Evolutionary conservation across 2,113 vertebrate genomes (phyloP), one percentile per base, ranked within the genome.

Genomic region (Toxostoma redivivum): DNA sequence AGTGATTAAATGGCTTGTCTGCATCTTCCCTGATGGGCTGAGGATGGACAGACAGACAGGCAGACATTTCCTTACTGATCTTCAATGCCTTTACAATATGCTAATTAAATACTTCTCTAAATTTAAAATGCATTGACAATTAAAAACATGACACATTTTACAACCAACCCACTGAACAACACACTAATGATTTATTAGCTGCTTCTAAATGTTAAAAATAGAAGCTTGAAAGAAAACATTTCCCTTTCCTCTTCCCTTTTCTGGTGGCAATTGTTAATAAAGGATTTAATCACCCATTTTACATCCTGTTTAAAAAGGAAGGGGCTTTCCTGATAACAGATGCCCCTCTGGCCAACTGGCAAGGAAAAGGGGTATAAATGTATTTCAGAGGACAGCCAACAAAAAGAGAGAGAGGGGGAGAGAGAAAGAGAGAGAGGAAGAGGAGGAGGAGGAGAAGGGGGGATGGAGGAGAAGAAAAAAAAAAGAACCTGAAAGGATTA

Each of bases 401-500:
- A 97, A 90, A 94, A 90, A 58, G 35, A 81, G 54, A 56, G 85
- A 81, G 62, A 82, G 57, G 44, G 77, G 37, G 42, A 85, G 54
- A 92, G 50, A 53, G 37, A 74, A 42, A 80, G 45, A 73, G 47
- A 65, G 57, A 53, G 45, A 61, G 35, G 81, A 76, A 42, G 87
- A 90, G 70, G 71, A 88, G 71, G n/a, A 69, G 60, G 84, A 71
- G 77, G 20, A 66, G 58, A n/a, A 33, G 12, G 44, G 33, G 47
- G 35, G 7, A 42, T 24, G 44, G 5, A 42, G 11, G 5, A 20
- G 8, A 42, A n/a, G n/a, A 77, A 74, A 86, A 74, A 89, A 78
- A 87, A 76, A 84, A 84, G 57, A 94, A 90, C 85, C 96, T 87
- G 94, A 95, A 96, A 93, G 97, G 97, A 98, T 98, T 98, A 98